Base-by-base conservation (phyloP, 2,113 vertebrate genomes). In the Ginglymostoma cirratum region DNA sequence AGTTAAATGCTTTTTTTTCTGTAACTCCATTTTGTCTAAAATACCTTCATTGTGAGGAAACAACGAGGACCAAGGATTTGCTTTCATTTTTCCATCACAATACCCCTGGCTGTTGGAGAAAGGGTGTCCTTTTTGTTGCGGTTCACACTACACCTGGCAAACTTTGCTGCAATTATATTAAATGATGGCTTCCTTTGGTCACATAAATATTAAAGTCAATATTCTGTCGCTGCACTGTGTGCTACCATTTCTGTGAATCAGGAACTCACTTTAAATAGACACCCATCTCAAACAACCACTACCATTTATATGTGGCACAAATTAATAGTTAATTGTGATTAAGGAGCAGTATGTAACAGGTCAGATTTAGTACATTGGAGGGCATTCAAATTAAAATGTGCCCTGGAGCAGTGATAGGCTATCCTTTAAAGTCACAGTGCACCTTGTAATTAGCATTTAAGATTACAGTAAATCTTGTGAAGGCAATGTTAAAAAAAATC, bases 401-500 rank as follows among this genome's bases (percentile, higher is more conserved):
- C 5, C 89, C 55, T 93, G 8, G 17, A 66, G 89, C 89, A 93
- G n/a, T 66, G 55, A n/a, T 38, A 38, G 89, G 34, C 89, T 12
- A 10, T n/a, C 89, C n/a, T 66, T 93, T 93, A 93, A 90, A 66
- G n/a, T 15, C 21, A 38, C 61, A 23, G 65, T 38, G 61, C 87
- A 92, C 87, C 55, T n/a, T 92, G 27, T 66, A 93, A 93, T 93
- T 66, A 93, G 89, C 89, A 65, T 93, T 93, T 66, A 93, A 66
- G 34, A 93, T 93, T 66, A 93, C 61, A 93, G 30, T 93, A 38
- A 61, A 61, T 61, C 52, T 90, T 90, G 12, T 30, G 48, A 89
- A 92, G 65, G 87, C 52, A 61, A 19, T 61, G 55, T 92, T 61
- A 21, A 52, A 27, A 61, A 93, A 66, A 93, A 34, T 93, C 89